Conservation (phyloP, 2,797 vertebrate species). For the Neolamprologus multifasciatus region DNA sequence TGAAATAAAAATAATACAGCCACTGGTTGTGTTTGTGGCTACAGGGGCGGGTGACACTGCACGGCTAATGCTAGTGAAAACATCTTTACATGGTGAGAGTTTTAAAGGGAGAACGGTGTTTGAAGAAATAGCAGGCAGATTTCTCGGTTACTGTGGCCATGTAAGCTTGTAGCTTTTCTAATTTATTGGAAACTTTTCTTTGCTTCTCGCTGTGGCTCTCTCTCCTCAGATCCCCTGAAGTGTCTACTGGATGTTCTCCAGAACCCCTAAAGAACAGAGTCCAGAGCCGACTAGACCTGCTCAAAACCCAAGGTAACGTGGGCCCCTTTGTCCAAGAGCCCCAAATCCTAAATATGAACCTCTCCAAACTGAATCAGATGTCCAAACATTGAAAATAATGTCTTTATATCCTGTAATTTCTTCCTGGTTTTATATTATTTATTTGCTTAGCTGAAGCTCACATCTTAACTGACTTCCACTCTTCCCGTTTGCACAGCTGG, state of each 20-base stretch:
- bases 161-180: constrained; percentile 6
- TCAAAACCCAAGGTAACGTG: constrained; percentile 82
- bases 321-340: constrained; percentile 33
- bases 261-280: constrained; percentile 82
- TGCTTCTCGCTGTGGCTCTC: neutral
- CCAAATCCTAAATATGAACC: constrained; percentile 47
- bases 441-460: constrained; percentile 65
- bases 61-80: neutral
- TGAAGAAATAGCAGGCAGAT: neutral
- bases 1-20: constrained; percentile 42
- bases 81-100: neutral
- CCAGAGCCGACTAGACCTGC: constrained; percentile 69
- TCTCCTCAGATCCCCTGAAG: constrained; percentile 79
- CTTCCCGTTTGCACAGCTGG: constrained; percentile 67
- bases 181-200: constrained; percentile 25
- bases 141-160: constrained; percentile 2
- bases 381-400: constrained; percentile 68
- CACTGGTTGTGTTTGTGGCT: constrained; percentile 9
- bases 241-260: constrained; percentile 73
- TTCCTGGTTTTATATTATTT: constrained; percentile 66
- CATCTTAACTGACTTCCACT: constrained; percentile 62
- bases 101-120: neutral
- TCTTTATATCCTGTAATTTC: constrained; percentile 71
- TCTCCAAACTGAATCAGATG: constrained; percentile 70
- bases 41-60: neutral